Conservation (phyloP, 2,888 invertebrate genomes). For the Meghimatium bilineatum region DNA sequence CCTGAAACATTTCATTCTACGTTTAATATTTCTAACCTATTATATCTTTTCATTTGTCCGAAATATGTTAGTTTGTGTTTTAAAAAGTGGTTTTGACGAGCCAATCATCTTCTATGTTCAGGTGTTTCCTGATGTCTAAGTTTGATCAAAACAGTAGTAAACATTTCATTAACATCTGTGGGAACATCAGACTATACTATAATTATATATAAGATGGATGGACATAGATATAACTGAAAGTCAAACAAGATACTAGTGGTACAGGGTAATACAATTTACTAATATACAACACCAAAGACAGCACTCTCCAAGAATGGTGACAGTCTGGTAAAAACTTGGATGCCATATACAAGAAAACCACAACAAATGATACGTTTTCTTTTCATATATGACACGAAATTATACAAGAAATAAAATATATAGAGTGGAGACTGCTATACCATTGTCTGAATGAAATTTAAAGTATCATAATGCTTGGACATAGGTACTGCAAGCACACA, state of each 20-base stretch:
- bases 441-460: background rate
- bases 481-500: background rate
- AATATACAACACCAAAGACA: slow-evolving; percentile 23
- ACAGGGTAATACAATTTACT: slow-evolving; percentile 18
- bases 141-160: too few species aligned
- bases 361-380: background rate
- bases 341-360: background rate
- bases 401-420: background rate
- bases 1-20: too few species aligned
- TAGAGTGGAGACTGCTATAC: background rate
- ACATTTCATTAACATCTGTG: too few species aligned
- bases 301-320: slow-evolving; percentile 1
- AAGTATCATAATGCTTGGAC: too few species aligned
- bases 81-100: too few species aligned
- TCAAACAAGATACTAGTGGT: background rate
- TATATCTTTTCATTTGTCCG: too few species aligned
- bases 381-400: background rate
- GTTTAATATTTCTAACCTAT: too few species aligned
- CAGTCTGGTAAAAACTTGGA: slow-evolving; percentile 1
- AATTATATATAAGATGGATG: too few species aligned
- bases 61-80: too few species aligned
- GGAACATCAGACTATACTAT: too few species aligned
- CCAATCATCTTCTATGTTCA: too few species aligned
- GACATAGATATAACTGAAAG: background rate
- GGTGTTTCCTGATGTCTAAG: too few species aligned